Conservation (phyloP, 1,140 invertebrate species). For the Sipha flava region DNA sequence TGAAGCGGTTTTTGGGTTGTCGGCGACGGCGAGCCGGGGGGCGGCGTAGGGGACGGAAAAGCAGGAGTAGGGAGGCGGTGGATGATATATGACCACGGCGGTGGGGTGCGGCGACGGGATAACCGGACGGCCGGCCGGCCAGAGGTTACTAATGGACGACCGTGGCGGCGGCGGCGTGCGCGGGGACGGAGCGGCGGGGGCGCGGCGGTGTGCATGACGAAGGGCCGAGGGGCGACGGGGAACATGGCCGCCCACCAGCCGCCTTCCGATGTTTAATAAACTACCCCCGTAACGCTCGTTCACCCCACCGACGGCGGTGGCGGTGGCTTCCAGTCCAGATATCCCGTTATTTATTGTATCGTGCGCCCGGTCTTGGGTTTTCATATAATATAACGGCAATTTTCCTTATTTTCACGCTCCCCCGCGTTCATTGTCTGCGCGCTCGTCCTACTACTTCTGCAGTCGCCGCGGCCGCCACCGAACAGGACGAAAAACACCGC, state of each 20-base stretch:
- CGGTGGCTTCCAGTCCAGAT: slow-evolving; percentile 28
- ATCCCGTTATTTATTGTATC: slow-evolving; percentile 31
- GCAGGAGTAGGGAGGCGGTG: neutral
- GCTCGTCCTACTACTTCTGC: too few species aligned
- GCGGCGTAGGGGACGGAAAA: neutral
- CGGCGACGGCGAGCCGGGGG: neutral
- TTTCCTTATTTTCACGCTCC: slow-evolving; percentile 33
- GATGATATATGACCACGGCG: slow-evolving; percentile 16
- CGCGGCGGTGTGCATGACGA: neutral
- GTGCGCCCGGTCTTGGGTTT: neutral
- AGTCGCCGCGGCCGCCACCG: neutral
- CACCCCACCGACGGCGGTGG: neutral
- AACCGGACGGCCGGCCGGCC: slow-evolving; percentile 30
- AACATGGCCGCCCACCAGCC: slow-evolving; percentile 32
- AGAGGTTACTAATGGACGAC: slow-evolving; percentile 32
- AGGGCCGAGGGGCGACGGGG: neutral
- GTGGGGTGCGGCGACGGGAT: neutral
- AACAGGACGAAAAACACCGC: slow-evolving; percentile 9
- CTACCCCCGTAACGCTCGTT: slow-evolving; percentile 25
- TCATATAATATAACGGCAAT: slow-evolving; percentile 25
- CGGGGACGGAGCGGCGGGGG: neutral
- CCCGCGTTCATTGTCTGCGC: slow-evolving; percentile 27
- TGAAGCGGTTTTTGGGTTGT: slow-evolving; percentile 18
- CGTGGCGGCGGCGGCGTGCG: neutral
- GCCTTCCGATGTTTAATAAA: slow-evolving; percentile 33